Evolutionary conservation across 2,888 invertebrate genomes (phyloP).

Genomic region (Ophion costatus): DNA sequence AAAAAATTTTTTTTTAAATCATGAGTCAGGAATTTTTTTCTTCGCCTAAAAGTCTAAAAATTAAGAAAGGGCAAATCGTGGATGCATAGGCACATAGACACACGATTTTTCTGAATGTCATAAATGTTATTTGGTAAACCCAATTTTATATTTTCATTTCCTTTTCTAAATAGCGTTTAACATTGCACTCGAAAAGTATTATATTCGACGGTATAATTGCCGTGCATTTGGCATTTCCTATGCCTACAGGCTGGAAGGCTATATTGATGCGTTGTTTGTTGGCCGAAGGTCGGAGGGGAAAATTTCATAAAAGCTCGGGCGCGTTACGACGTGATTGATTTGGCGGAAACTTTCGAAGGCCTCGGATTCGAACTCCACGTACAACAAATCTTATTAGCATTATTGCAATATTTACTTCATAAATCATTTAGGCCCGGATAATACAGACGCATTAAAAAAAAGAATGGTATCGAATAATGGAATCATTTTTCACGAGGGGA

Average conservation of each 20-base stretch:
- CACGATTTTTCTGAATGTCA: too few relatives aligned
- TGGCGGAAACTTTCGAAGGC: slow-evolving; percentile 5
- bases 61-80: too few relatives aligned
- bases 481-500: slow-evolving; percentile 4
- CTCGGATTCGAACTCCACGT: neutral
- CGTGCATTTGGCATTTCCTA: neutral
- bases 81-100: too few relatives aligned
- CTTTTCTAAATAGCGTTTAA: neutral
- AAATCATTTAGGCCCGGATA: slow-evolving; percentile 10
- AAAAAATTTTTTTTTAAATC: too few relatives aligned
- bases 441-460: neutral
- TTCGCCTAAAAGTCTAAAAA: too few relatives aligned
- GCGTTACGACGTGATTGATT: neutral
- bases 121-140: too few relatives aligned
- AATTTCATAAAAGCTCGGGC: neutral
- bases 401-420: slow-evolving; percentile 8
- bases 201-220: neutral
- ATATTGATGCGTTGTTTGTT: slow-evolving; percentile 8
- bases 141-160: too few relatives aligned
- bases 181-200: neutral
- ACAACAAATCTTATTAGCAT: slow-evolving; percentile 17
- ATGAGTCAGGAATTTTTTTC: too few relatives aligned
- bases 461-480: slow-evolving; percentile 1
- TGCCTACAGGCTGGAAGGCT: neutral
- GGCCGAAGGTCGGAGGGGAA: slow-evolving; percentile 9